These are phyloP conservation scores for Trilocha varians DNA, from an alignment of 2,888 invertebrate genomes.

Conservation along the genomic window DNA sequence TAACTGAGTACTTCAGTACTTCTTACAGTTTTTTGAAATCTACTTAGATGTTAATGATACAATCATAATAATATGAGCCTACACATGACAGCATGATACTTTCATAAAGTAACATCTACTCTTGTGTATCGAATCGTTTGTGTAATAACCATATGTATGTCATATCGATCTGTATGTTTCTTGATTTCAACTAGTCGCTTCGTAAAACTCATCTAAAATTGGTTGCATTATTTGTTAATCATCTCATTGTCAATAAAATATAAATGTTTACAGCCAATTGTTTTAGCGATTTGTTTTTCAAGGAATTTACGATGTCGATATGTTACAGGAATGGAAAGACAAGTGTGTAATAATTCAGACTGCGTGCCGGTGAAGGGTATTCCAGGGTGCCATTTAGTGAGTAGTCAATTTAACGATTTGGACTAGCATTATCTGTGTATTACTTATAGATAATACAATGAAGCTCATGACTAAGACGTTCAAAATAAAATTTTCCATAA, in stretches of 20 bases:
- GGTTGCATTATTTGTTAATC: not conserved
- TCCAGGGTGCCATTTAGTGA: not conserved
- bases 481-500: no score
- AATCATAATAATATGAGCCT: not conserved
- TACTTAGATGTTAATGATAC: not conserved
- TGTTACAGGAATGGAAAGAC: not conserved
- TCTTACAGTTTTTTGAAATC: no score
- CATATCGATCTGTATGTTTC: no score
- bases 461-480: not conserved
- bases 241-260: no score
- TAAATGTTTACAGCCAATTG: no score
- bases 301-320: not conserved
- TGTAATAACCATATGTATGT: not conserved
- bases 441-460: not conserved
- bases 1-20: no score
- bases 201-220: not conserved
- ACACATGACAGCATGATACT: not conserved
- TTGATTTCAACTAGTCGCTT: no score
- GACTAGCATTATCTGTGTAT: not conserved
- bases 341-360: not conserved
- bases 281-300: not conserved
- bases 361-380: not conserved
- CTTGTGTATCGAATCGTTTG: not conserved
- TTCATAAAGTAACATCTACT: not conserved
- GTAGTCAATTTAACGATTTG: not conserved